These are phyloP conservation scores for Petromus typicus DNA, from an alignment of 2,113 vertebrate species.

Conservation along the genomic window DNA sequence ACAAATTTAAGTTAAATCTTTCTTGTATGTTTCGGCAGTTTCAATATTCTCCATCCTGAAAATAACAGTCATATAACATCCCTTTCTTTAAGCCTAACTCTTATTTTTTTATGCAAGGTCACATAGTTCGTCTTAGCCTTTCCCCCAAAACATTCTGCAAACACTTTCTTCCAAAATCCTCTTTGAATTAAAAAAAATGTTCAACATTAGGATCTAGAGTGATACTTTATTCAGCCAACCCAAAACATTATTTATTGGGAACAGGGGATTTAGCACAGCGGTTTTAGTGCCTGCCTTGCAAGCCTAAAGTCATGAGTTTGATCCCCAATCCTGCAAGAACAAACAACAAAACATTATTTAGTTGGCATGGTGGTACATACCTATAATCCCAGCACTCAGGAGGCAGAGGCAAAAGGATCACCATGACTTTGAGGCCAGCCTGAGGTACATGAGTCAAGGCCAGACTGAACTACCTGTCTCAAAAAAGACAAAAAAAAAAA, in stretches of 20 bases:
- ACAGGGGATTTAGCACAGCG: too few relatives aligned
- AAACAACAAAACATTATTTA: too few relatives aligned
- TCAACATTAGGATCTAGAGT: neutral
- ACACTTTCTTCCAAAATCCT: neutral
- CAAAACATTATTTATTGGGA: neutral
- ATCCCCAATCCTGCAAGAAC: too few relatives aligned
- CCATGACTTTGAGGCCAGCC: too few relatives aligned
- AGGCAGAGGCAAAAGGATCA: too few relatives aligned
- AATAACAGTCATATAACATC: neutral
- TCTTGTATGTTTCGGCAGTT: neutral
- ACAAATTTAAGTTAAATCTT: constrained; percentile 18
- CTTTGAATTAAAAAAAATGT: neutral
- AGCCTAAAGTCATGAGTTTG: too few relatives aligned
- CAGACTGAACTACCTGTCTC: too few relatives aligned
- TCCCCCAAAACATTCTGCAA: neutral
- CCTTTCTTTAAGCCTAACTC: neutral
- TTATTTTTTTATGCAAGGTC: constrained; percentile 31
- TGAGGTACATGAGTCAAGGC: too few relatives aligned
- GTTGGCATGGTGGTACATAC: too few relatives aligned
- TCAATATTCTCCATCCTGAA: neutral
- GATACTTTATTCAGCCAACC: constrained; percentile 16
- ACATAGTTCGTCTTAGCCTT: constrained; percentile 21
- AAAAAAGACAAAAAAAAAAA: too few relatives aligned
- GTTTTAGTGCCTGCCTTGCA: too few relatives aligned
- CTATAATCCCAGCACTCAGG: too few relatives aligned